Base-by-base conservation (phyloP, 1,140 invertebrate species). In the Microplitis mediator region DNA sequence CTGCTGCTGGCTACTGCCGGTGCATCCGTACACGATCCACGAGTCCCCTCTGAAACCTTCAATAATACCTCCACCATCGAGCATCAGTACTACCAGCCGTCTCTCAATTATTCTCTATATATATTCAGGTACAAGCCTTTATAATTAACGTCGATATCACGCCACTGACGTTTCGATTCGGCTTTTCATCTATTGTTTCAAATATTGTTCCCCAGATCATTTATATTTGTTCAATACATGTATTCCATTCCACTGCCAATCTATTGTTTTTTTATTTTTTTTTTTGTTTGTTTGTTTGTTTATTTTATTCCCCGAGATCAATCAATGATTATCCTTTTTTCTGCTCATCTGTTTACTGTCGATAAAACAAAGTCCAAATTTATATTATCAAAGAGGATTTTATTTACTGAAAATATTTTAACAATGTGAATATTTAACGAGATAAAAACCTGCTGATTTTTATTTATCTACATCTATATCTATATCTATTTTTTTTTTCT, bases 131-230 rank as follows among this genome's bases (percentile, higher is more conserved):
- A 31, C 31, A 36, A 56, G 34, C 36, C 51, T 65, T 52, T 66
- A 45, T 64, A 51, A 58, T 36, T 56, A 56, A 72, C 64, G 71
- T 51, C 14, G 69, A 62, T 75, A 71, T 71, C 65, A 75, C 61
- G 56, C 68, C 56, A 65, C 60, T 62, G 60, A 62, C 60, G 60
- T 35, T 62, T 62, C 34, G 8, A 36, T 13, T 34, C 35, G 14
- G 23, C 56, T 58, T 58, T 16, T 16, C 13, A 16, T 58, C 14
- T 58, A 16, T 31, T 58, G 4, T 16, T 58, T 58, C 23, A 9
- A 58, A 31, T 58, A 58, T 58, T 58, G 56, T 16, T 58, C 56
- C 56, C 56, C 23, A 0, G 23, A 58, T 31, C 56, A 58, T 58
- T 58, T 45, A 45, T 45, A 45, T 45, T n/a, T 58, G 23, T 31